phyloP scores from a whole-genome alignment of 2,888 invertebrate species.

The Brachyopa scutellaris region DNA sequence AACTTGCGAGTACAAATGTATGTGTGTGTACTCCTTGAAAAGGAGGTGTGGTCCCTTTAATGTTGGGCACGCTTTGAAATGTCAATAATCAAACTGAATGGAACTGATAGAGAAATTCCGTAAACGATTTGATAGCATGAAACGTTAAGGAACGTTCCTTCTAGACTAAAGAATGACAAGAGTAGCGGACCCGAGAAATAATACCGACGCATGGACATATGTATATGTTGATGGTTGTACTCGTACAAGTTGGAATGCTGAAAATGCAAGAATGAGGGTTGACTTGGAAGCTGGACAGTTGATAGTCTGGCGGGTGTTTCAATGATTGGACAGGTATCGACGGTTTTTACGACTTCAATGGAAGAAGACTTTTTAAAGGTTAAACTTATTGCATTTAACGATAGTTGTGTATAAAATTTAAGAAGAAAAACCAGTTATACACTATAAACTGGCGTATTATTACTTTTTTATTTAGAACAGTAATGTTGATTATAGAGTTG shows the following conservation, averaged over 20 bases:
- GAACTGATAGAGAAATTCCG: constrained; percentile 71
- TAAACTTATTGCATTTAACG: too few relatives aligned
- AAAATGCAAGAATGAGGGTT: background rate
- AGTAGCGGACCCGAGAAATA: constrained; percentile 6
- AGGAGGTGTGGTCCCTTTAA: constrained; percentile 38
- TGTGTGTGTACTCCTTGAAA: too few relatives aligned
- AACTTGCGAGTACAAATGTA: too few relatives aligned
- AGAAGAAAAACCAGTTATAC: too few relatives aligned
- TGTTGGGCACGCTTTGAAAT: constrained; percentile 59
- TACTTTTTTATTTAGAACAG: too few relatives aligned
- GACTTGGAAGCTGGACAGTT: background rate
- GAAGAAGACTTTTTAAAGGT: too few relatives aligned
- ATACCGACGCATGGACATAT: too few relatives aligned
- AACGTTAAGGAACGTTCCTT: constrained; percentile 37
- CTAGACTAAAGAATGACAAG: constrained; percentile 25
- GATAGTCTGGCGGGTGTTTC: too few relatives aligned
- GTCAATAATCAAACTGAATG: constrained; percentile 66
- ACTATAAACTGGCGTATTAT: too few relatives aligned
- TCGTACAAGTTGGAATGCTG: too few relatives aligned
- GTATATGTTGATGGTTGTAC: constrained; percentile 16
- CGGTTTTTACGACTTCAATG: background rate
- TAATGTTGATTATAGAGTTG: too few relatives aligned
- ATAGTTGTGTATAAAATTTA: too few relatives aligned
- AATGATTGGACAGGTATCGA: constrained; percentile 5
- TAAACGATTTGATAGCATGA: constrained; percentile 63